A percentile compares a stretch with the other conserved stretches of the same genome.
Conservation (phyloP, 2,113 vertebrate genomes). For the Hypomesus transpacificus region DNA sequence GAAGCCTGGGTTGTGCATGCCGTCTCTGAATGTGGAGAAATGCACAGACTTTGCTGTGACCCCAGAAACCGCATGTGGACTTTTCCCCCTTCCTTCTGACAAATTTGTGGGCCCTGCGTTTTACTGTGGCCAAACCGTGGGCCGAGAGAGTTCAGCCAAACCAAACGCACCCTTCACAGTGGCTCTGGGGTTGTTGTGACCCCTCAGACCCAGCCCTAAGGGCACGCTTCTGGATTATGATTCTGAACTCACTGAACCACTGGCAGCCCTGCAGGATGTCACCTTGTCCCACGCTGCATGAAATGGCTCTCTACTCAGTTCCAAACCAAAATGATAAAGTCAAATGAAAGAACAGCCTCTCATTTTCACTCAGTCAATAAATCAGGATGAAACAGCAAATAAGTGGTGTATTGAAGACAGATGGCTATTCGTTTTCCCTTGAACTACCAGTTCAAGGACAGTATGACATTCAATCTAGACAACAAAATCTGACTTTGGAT, state of each 20-base stretch:
- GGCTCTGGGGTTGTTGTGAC: constrained; percentile 43
- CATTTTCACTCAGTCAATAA: constrained; percentile 38
- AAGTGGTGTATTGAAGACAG: constrained; percentile 32
- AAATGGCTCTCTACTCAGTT: constrained; percentile 17
- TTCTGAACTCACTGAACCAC: constrained; percentile 4
- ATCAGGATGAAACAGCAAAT: constrained; percentile 28
- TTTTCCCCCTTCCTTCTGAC: constrained; percentile 53
- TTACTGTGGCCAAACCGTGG: constrained; percentile 48
- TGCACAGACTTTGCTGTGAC: constrained; percentile 52
- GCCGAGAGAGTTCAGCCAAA: constrained; percentile 66
- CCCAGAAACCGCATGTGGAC: constrained; percentile 51
- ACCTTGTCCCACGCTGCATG: constrained; percentile 33
- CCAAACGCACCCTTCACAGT: constrained; percentile 48
- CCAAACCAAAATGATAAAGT: constrained; percentile 31
- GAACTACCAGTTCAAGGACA: constrained; percentile 14
- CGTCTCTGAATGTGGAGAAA: constrained; percentile 48
- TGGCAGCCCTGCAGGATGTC: constrained; percentile 18
- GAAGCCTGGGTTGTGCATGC: constrained; percentile 8
- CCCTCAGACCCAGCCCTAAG: constrained; percentile 45
- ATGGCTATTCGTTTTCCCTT: constrained; percentile 36
- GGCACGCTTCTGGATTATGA: constrained; percentile 31
- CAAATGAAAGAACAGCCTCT: constrained; percentile 32
- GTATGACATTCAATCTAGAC: constrained; percentile 30
- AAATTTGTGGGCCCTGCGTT: constrained; percentile 60
- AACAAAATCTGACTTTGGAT: constrained; percentile 15